These are phyloP conservation scores for Ricordea florida DNA, from an alignment of 92 coral and sea anemone species.

Conservation along the genomic window DNA sequence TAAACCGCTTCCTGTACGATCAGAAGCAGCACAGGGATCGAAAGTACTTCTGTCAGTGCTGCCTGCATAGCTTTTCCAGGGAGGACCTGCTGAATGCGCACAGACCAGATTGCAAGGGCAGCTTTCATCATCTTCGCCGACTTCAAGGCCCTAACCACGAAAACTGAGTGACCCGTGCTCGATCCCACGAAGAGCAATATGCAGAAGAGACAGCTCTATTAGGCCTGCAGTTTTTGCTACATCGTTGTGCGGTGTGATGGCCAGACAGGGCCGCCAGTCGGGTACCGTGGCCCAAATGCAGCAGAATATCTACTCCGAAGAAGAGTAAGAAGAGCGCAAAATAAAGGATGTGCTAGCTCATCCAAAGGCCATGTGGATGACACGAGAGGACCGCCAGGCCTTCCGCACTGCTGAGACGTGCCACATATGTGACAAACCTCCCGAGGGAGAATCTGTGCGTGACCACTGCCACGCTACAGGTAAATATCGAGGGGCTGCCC, in stretches of 20 bases:
- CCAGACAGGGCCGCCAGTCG: no score
- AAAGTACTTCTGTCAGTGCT: constrained; percentile 6
- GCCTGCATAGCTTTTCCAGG: background rate
- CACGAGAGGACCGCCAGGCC: background rate
- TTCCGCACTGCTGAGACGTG: background rate
- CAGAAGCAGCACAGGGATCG: background rate
- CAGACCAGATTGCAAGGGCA: background rate
- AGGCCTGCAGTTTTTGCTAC: background rate
- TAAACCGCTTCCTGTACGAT: background rate
- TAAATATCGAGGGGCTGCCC: no score
- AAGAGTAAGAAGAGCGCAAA: background rate
- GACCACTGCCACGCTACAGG: background rate
- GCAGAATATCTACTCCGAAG: background rate
- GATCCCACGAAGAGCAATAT: constrained; percentile 7
- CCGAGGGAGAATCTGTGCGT: background rate
- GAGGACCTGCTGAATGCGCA: background rate
- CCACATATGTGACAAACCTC: background rate
- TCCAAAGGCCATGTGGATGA: background rate
- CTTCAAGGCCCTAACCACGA: constrained; percentile 26
- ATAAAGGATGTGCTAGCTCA: background rate
- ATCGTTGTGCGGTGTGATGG: constrained; percentile 12
- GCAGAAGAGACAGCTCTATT: background rate
- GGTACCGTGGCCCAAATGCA: background rate
- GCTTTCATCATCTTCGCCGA: no score
- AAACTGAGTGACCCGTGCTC: background rate